Percentiles rank a stretch among this genome's conserved stretches.
These are phyloP conservation scores for Hirtodrosophila alboralis DNA, from an alignment of 2,888 invertebrate genomes.

Conservation along the genomic window DNA sequence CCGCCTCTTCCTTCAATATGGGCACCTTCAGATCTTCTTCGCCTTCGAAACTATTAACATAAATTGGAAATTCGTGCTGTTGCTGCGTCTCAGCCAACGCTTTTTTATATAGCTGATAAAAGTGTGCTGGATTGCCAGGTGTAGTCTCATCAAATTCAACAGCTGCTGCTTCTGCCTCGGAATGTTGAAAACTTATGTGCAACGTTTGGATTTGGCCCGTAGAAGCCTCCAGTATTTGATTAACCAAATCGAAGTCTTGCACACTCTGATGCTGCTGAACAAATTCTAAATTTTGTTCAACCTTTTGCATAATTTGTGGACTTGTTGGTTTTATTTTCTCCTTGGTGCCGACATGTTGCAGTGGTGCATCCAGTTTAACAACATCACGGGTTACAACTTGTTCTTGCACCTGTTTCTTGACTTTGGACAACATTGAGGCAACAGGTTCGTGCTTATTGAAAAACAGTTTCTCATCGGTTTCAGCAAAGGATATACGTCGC, in stretches of 20 bases:
- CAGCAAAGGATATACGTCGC: conserved; percentile 80
- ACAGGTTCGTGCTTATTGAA: conserved; percentile 79
- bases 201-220: conserved; percentile 66
- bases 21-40: conserved; percentile 66
- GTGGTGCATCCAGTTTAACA: conserved; percentile 60
- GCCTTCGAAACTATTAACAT: conserved; percentile 68
- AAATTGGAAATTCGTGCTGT: conserved; percentile 54
- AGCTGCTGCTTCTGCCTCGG: conserved; percentile 43
- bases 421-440: conserved; percentile 76
- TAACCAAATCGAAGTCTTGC: conserved; percentile 80
- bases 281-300: conserved; percentile 72
- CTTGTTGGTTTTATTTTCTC: background rate
- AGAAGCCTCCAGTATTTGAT: conserved; percentile 74
- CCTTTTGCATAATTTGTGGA: conserved; percentile 71
- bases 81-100: conserved; percentile 9
- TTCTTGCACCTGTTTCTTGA: conserved; percentile 12
- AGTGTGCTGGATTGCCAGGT: conserved; percentile 76
- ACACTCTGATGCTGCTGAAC: conserved; percentile 75
- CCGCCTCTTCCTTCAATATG: conserved; percentile 65
- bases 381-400: conserved; percentile 53
- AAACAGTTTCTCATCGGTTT: conserved; percentile 71
- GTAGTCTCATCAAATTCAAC: conserved; percentile 10
- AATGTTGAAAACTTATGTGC: conserved; percentile 80
- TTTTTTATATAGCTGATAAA: conserved; percentile 64
- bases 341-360: background rate